Evolutionary conservation across 2,113 vertebrate genomes (phyloP).

Genomic region (human): DNA sequence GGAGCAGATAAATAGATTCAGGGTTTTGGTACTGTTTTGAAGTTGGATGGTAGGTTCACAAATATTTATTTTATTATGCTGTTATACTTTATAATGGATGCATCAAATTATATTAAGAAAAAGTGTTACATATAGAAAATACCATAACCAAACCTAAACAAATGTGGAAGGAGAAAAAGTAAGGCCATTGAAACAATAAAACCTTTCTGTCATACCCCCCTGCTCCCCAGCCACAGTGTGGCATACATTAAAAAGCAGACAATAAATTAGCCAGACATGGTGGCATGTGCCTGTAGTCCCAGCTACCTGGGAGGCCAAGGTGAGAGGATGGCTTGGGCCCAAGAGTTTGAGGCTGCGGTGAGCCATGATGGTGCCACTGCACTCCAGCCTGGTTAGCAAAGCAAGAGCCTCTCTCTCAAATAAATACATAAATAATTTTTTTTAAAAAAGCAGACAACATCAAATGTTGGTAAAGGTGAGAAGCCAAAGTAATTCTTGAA

Average conservation of each 20-base stretch:
- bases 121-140: not conserved
- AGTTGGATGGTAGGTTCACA: not conserved
- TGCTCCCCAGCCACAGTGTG: not conserved
- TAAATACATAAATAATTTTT: too few species aligned
- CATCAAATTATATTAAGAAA: not conserved
- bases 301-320: too few species aligned
- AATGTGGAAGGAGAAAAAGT: not conserved
- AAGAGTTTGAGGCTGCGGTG: too few species aligned
- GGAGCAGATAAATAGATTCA: not conserved
- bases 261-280: too few species aligned
- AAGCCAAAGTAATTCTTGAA: not conserved
- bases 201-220: not conserved
- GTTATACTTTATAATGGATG: not conserved
- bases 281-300: too few species aligned
- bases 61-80: not conserved
- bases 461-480: not conserved
- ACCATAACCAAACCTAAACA: not conserved
- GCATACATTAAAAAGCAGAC: not conserved
- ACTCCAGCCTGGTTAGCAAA: too few species aligned
- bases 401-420: too few species aligned
- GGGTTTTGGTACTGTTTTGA: not conserved
- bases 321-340: too few species aligned
- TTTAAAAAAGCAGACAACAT: not conserved
- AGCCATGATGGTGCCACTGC: too few species aligned
- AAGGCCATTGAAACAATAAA: not conserved